Percentiles rank a stretch among this genome's conserved stretches.
These are phyloP conservation scores for Drosophila antonietae DNA, from an alignment of 2,888 invertebrate genomes.

Conservation along the genomic window DNA sequence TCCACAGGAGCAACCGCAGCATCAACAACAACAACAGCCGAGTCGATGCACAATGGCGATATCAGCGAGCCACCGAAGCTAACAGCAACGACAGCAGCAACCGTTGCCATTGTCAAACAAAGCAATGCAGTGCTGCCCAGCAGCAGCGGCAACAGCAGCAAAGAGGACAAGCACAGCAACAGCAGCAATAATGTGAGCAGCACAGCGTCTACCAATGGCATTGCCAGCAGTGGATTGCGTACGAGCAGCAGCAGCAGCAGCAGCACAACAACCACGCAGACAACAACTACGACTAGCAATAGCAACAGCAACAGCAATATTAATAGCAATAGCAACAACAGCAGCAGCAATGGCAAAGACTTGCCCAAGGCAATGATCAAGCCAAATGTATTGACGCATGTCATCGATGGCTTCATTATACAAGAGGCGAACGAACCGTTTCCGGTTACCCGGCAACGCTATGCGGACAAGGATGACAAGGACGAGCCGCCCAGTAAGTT, in stretches of 20 bases:
- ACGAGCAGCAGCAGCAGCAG: constrained; percentile 19
- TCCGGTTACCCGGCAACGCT: constrained; percentile 89
- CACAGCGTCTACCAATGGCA: constrained; percentile 60
- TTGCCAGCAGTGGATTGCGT: constrained; percentile 46
- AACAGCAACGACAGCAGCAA: constrained; percentile 23
- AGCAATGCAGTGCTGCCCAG: constrained; percentile 56
- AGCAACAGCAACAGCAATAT: constrained; percentile 9
- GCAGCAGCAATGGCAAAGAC: constrained; percentile 81
- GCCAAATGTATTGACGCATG: constrained; percentile 97
- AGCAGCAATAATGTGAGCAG: constrained; percentile 32
- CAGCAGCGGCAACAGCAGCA: constrained; percentile 50
- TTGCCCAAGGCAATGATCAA: constrained; percentile 96
- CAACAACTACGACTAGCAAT: constrained; percentile 58
- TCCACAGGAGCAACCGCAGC: constrained; percentile 24
- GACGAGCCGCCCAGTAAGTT: constrained; percentile 92
- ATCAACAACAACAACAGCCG: constrained; percentile 5
- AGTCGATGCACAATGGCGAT: constrained; percentile 59
- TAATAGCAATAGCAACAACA: constrained; percentile 19
- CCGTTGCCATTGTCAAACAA: constrained; percentile 45
- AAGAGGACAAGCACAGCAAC: constrained; percentile 24
- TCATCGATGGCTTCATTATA: constrained; percentile 98
- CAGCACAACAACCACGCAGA: constrained; percentile 56
- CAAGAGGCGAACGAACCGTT: constrained; percentile 97
- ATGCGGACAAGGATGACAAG: constrained; percentile 87
- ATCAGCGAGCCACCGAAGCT: constrained; percentile 39